Evolutionary conservation across 35 echinoderm and acorn worm genomes (phyloP), one percentile per base, ranked within the genome.

Genomic region (Stichopus chloronotus): DNA sequence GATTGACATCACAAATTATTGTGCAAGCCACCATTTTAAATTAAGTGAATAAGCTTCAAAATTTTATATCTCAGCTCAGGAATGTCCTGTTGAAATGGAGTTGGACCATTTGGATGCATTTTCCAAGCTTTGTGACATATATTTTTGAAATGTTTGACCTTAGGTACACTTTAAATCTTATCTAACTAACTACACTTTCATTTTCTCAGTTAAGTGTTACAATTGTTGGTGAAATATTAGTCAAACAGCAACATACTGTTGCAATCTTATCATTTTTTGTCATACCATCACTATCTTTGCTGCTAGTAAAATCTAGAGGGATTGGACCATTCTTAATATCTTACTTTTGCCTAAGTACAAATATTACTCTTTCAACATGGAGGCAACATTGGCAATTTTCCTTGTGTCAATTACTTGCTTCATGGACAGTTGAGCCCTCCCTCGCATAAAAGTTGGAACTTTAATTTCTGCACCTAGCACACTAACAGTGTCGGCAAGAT

Each of bases 301-400:
- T 9, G 0, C 5, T 53, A 84, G 55, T 84, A 84, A 53, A 84
- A 52, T 84, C 81, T 53, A 84, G 25, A 84, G 81, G 79, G 4
- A 84, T 53, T 84, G 10, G 6, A 57, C 81, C 9, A 52, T 9
- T 84, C 25, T 8, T 8, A 8, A 84, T 84, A 0, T 12, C 7
- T 8, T 84, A 84, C 55, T 30, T 84, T 84, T 57, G 25, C 25
- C 81, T 52, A 53, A 84, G 5, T 53, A 53, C 25, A 84, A 5
- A 5, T 84, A 84, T 21, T 82, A 84, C 55, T 84, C 81, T 84
- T 9, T 84, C 81, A 53, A 84, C 81, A 84, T 84, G 81, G 9
- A 84, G 5, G 9, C 19, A 57, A 84, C 55, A 57, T 9, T 52
- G 81, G 81, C 81, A 52, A 84, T 7, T 57, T 84, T 84, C 14